Evolutionary conservation across 2,797 vertebrate species (phyloP), one percentile per base, ranked within the genome.

Genomic region (Protosalanx chinensis): DNA sequence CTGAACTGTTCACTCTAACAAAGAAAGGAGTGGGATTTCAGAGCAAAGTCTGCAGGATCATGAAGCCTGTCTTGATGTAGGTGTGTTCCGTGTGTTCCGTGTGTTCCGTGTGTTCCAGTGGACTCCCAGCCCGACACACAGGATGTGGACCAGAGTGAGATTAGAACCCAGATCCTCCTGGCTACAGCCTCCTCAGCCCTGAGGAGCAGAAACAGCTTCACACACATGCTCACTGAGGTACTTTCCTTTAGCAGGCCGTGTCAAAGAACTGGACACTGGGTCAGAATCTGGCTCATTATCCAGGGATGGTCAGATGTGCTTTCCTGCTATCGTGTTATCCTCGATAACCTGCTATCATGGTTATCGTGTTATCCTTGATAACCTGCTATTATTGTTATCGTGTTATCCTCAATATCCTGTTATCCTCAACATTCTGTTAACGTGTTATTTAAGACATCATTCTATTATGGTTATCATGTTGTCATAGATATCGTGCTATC

Each of bases 81-180:
- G 12, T 67, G 18, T 80, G 71, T 59, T 67, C 70, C 46, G 23
- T 46, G 12, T 46, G 41, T 46, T 46, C 37, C 75, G 23, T 67
- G 18, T 80, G 71, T 59, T 67, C 70, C 46, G 23, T 46, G 12
- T 46, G 41, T 46, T 46, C 37, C 76, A 97, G 96, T 95, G 88
- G 96, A 97, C 77, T 71, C 87, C 69, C 89, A 93, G 49, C 96
- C 96, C 0, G 96, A 97, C 87, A 97, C 94, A 10, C 86, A 90
- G 57, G 93, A 94, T n/a, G 85, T 97, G 81, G 94, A 97, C 72
- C 84, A 67, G 74, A 96, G 93, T 77, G 95, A 96, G 88, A 96
- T 97, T 83, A 91, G 91, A 79, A 96, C 95, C 0, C 95, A 95
- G 89, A 94, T 97, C 86, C 88, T 95, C 72, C 76, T 97, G 87